A percentile compares a stretch with the other conserved stretches of the same genome.
Evolutionary conservation across 1,140 invertebrate genomes (phyloP).

Genomic region (Hypsibius dujardini): DNA sequence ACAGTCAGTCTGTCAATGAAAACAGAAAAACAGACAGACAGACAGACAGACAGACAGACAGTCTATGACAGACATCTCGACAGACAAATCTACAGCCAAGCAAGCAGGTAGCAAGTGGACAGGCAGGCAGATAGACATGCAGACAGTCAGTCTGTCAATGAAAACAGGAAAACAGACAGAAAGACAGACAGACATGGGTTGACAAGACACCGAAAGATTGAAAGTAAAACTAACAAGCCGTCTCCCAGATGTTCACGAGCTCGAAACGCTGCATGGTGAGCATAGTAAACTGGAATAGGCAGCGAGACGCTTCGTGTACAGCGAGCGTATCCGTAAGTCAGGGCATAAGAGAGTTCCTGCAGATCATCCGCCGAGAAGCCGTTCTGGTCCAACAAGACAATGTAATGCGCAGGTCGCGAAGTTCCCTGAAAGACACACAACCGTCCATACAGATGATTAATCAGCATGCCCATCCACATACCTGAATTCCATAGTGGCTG

Average conservation of each 20-base stretch:
- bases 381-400: conserved; percentile 61
- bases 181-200: no score
- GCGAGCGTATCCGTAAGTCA: conserved; percentile 71
- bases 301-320: conserved; percentile 72
- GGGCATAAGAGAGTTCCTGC: conserved; percentile 61
- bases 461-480: neutral
- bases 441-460: neutral
- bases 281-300: conserved; percentile 81
- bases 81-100: no score
- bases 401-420: conserved; percentile 68
- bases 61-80: no score
- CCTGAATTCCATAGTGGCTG: conserved; percentile 34
- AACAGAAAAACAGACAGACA: no score
- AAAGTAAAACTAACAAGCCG: no score
- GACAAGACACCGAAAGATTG: no score
- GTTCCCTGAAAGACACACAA: conserved; percentile 53
- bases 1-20: no score
- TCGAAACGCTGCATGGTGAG: conserved; percentile 69
- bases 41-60: no score
- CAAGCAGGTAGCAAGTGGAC: no score
- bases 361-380: conserved; percentile 53
- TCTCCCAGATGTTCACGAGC: conserved; percentile 30
- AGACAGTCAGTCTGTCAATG: no score
- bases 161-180: no score
- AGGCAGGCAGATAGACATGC: no score